Conservation (phyloP, 2,888 invertebrate genomes). For the Ophion ventricosus region DNA sequence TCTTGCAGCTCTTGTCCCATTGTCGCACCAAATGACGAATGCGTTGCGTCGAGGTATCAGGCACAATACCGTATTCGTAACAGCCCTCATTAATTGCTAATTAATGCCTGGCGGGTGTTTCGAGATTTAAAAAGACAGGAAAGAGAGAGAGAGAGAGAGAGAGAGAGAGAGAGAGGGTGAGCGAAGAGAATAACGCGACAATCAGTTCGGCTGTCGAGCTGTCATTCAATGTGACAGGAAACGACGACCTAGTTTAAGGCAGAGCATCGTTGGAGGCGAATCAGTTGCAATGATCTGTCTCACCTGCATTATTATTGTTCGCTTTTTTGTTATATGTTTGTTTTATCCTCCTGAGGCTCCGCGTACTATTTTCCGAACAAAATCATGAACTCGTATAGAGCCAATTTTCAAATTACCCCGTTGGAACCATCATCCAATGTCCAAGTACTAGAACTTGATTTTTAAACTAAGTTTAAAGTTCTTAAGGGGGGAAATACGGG, state of each 20-base stretch:
- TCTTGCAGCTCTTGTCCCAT: not conserved
- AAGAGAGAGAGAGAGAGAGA: not conserved
- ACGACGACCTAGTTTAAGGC: not conserved
- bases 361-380: too few relatives aligned
- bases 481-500: too few relatives aligned
- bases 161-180: not conserved
- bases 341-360: too few relatives aligned
- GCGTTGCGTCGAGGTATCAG: not conserved
- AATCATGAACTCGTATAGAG: too few relatives aligned
- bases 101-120: not conserved
- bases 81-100: not conserved
- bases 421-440: too few relatives aligned
- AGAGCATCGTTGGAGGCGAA: not conserved
- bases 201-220: not conserved
- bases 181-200: too few relatives aligned
- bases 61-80: not conserved
- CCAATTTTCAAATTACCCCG: too few relatives aligned
- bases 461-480: too few relatives aligned
- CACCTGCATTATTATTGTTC: not conserved
- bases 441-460: too few relatives aligned
- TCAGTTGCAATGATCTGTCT: not conserved
- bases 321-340: not conserved
- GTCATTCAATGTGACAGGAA: not conserved
- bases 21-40: not conserved
- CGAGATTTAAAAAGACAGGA: not conserved